Base-by-base conservation (phyloP, 2,888 invertebrate genomes). In the Aphrophora alni region DNA sequence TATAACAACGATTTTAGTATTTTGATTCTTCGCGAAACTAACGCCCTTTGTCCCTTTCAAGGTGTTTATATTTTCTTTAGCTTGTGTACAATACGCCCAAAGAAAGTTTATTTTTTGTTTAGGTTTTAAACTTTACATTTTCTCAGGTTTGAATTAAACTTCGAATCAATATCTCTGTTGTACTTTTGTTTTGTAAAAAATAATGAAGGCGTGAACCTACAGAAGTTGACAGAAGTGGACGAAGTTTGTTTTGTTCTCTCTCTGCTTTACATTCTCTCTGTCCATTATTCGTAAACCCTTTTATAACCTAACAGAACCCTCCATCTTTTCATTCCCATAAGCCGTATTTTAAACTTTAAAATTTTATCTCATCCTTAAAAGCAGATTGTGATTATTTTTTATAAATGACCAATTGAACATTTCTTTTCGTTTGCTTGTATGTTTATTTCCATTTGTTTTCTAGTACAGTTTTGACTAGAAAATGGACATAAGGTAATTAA, bases 21-120 rank as follows among this genome's bases (percentile, higher is more conserved):
- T 59, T 59, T 21, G 59, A 59, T 59, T 59, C 59, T 59, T 59
- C 21, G 59, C 59, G 59, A 59, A 59, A 59, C 59, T 59, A 59
- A 59, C 59, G 59, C 59, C 59, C 59, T 59, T 59, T 59, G 59
- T 59, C 12, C 59, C 59, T 59, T 59, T 59, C 44, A 44, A 59
- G 21, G 59, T 59, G 59, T 59, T 59, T 59, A 12, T 59, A 59
- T 59, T 59, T 59, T 59, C 59, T 59, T 59, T 21, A 59, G 59
- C 5, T 3, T 21, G n/a, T 10, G 59, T 21, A 59, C 59, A 59
- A 59, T 59, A 21, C 1, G 14, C 3, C 2, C 12, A 5, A 59
- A 21, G 21, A 59, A 59, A 21, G n/a, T 59, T 44, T 44, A 44
- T 44, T 59, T 59, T 21, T 59, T 33, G 33, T 5, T 59, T 7